Percentiles rank a stretch among this genome's conserved stretches.
These are phyloP conservation scores for Argentina silus DNA, from an alignment of 2,797 vertebrate species.

Conservation along the genomic window DNA sequence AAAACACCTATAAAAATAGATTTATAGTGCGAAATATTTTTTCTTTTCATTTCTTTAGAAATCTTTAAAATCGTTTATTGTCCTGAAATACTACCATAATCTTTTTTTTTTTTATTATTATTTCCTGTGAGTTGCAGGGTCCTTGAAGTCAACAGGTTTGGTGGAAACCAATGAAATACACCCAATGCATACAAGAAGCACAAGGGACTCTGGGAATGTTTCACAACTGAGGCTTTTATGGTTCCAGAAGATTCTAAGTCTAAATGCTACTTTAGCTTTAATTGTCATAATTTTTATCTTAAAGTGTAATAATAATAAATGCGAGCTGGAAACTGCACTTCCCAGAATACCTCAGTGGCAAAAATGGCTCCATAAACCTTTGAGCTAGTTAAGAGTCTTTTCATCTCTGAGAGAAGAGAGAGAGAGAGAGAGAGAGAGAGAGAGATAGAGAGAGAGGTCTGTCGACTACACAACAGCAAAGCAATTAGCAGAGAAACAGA, in stretches of 20 bases:
- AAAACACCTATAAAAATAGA: conserved; percentile 89
- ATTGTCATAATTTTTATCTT: conserved; percentile 49
- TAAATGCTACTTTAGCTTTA: conserved; percentile 86
- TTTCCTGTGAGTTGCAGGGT: conserved; percentile 74
- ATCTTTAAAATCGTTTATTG: conserved; percentile 80
- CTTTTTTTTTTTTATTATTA: conserved; percentile 53
- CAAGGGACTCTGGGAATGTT: conserved; percentile 96
- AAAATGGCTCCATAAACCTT: conserved; percentile 98
- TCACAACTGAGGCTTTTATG: conserved; percentile 87
- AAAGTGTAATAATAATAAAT: conserved; percentile 44
- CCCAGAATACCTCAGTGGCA: conserved; percentile 94
- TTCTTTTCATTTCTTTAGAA: conserved; percentile 84
- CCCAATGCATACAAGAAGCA: conserved; percentile 94
- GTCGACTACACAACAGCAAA: conserved; percentile 97
- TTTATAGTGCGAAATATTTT: conserved; percentile 86
- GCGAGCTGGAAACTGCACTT: conserved; percentile 84
- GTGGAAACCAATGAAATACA: conserved; percentile 98
- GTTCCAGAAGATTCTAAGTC: conserved; percentile 82
- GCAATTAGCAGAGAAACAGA: conserved; percentile 86
- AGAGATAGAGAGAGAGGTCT: conserved; percentile 83
- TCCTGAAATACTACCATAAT: conserved; percentile 77
- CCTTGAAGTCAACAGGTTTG: conserved; percentile 78
- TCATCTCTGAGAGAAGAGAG: conserved; percentile 89
- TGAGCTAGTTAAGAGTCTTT: conserved; percentile 99
- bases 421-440: conserved; percentile 12